phyloP scores from a whole-genome alignment of 2,113 vertebrate species.

The Hemibagrus wyckioides region DNA sequence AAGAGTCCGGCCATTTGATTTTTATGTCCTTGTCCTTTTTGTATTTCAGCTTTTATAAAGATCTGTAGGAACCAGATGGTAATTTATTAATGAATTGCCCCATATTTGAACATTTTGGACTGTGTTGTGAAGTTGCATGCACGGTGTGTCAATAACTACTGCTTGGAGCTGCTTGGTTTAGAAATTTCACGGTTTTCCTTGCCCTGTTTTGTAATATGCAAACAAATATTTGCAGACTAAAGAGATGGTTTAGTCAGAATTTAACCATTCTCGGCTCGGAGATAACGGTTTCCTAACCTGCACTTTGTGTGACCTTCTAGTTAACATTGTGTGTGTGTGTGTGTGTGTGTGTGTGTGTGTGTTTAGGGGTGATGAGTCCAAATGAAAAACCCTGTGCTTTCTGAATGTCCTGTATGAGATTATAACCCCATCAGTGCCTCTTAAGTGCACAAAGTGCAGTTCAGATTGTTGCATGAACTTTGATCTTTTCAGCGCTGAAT shows the following conservation, averaged over 20 bases:
- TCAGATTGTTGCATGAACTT: constrained; percentile 18
- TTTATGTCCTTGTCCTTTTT: neutral
- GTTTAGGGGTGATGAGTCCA: neutral
- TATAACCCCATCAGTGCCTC: neutral
- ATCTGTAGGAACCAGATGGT: constrained; percentile 36
- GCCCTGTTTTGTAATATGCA: constrained; percentile 6
- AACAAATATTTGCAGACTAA: constrained; percentile 24
- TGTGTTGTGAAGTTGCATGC: constrained; percentile 29
- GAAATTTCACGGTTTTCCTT: neutral
- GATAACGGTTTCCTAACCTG: neutral
- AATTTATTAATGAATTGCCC: constrained; percentile 23
- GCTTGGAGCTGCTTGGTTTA: constrained; percentile 9
- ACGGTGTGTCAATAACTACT: constrained; percentile 24
- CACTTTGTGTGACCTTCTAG: neutral
- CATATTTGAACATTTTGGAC: neutral
- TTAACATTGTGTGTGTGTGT: neutral
- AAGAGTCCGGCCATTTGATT: no score
- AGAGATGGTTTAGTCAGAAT: neutral
- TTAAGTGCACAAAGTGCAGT: neutral
- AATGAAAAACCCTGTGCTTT: neutral
- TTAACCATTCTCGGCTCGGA: neutral
- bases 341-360: no score
- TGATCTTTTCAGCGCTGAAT: neutral
- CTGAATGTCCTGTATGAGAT: neutral
- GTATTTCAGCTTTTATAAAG: constrained; percentile 50